Conservation (phyloP, 2,888 invertebrate genomes). For the Cinara cedri region DNA sequence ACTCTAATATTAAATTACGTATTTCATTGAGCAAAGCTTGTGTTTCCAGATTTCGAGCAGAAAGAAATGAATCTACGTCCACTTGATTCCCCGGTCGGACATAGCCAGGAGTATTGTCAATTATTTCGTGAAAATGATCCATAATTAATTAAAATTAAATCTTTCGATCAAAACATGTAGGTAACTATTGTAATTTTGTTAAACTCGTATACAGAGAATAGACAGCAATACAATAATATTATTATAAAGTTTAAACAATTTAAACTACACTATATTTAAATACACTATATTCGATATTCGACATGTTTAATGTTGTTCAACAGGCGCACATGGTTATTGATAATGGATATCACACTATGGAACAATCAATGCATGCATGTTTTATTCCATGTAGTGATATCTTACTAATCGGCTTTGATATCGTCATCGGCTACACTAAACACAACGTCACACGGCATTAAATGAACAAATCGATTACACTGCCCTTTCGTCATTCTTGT, state of each 20-base stretch:
- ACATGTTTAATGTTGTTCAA: too few species aligned
- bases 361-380: too few species aligned
- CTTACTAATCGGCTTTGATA: not conserved
- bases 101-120: not conserved
- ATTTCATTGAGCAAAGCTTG: constrained; percentile 73
- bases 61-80: constrained; percentile 22
- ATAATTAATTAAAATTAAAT: not conserved
- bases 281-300: too few species aligned
- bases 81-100: constrained; percentile 20
- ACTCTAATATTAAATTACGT: constrained; percentile 59
- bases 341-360: not conserved
- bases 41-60: constrained; percentile 72
- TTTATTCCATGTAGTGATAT: not conserved
- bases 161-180: too few species aligned
- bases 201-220: too few species aligned
- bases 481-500: too few species aligned
- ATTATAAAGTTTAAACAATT: too few species aligned
- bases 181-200: too few species aligned
- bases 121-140: constrained; percentile 34
- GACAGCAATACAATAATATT: too few species aligned
- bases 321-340: constrained; percentile 1
- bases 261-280: too few species aligned
- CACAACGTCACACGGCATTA: too few species aligned
- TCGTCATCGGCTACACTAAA: not conserved
- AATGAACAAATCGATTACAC: too few species aligned